Base-by-base conservation (phyloP, 2,888 invertebrate genomes). In the Eilema depressum region DNA sequence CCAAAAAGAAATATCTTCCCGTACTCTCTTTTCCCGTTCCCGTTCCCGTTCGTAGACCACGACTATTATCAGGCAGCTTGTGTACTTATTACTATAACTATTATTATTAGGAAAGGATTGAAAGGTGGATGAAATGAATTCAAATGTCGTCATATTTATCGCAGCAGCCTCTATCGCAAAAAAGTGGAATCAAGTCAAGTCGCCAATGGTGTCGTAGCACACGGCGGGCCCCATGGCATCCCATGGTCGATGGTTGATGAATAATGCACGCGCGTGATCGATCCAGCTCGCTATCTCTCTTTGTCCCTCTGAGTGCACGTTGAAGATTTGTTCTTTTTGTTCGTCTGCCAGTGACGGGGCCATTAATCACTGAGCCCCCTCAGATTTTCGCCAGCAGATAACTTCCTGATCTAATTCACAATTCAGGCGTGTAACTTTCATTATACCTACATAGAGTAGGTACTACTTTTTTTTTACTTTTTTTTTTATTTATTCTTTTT, bases 221-320 rank as follows among this genome's bases (percentile, higher is more conserved):
- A 33, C 30, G 23, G 12, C 23, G 11, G 23, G 65, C 23, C 12
- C 33, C 10, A 33, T 57, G 30, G 11, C n/a, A n/a, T n/a, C 1
- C 25, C 4, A 26, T 60, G 41, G 12, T 60, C 73, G 62, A 80
- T 60, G 41, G 12, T 60, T 70, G 61, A 80, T 77, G 75, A 62
- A 75, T 80, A 71, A 79, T 80, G 78, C 73, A 79, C 20, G 11
- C 23, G 57, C 28, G 12, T 10, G 66, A 41, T 41, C 41, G 64
- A 59, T 61, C 68, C 28, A 63, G 66, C 20, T 28, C 60, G 69
- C 8, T 56, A 57, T 30, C 56, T 37, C 79, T 69, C 60, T 53
- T 70, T 66, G 63, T 47, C 66, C 30, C 62, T 53, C 3, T 3
- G 47, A n/a, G n/a, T 53, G 56, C 62, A 62, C 47, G 63, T 14